Percentiles rank a stretch among this genome's conserved stretches.
phyloP scores from a whole-genome alignment of 2,797 vertebrate species.

The Cossypha caffra region DNA sequence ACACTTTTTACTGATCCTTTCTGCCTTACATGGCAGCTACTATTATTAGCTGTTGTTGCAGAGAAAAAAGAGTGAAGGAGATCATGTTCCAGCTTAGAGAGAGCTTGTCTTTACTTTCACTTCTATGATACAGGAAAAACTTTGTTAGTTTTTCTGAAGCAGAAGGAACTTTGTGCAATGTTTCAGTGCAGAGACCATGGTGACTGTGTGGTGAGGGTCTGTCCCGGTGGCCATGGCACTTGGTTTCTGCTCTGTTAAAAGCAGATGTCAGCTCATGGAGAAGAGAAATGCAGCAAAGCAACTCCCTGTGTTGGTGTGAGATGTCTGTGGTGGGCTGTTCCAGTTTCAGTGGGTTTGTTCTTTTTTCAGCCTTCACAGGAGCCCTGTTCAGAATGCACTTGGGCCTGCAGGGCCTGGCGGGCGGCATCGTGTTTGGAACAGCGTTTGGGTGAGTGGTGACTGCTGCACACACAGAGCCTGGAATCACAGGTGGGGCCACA shows the following conservation, averaged over 20 bases:
- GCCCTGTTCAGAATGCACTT: slow-evolving; percentile 89
- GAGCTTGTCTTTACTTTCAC: not conserved
- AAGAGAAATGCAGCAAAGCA: not conserved
- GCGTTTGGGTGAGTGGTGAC: slow-evolving; percentile 84
- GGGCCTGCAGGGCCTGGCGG: slow-evolving; percentile 84
- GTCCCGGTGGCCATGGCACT: not conserved
- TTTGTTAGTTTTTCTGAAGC: not conserved
- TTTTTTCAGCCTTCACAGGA: slow-evolving; percentile 84
- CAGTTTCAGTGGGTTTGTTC: not conserved
- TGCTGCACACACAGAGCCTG: not conserved
- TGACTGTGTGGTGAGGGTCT: not conserved
- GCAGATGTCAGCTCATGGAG: not conserved
- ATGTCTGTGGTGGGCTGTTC: not conserved
- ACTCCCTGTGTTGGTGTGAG: not conserved
- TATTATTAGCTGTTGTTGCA: not conserved
- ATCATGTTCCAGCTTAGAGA: not conserved
- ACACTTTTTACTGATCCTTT: not conserved
- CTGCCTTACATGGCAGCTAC: not conserved
- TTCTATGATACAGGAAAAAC: not conserved
- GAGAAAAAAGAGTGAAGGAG: not conserved
- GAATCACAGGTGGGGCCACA: not conserved
- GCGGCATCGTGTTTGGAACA: slow-evolving; percentile 84
- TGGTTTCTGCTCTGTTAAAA: not conserved
- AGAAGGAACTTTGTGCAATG: not conserved
- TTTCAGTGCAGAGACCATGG: not conserved